These are phyloP conservation scores for Siphonodentalium dalli DNA, from an alignment of 2,888 invertebrate genomes.

Conservation along the genomic window DNA sequence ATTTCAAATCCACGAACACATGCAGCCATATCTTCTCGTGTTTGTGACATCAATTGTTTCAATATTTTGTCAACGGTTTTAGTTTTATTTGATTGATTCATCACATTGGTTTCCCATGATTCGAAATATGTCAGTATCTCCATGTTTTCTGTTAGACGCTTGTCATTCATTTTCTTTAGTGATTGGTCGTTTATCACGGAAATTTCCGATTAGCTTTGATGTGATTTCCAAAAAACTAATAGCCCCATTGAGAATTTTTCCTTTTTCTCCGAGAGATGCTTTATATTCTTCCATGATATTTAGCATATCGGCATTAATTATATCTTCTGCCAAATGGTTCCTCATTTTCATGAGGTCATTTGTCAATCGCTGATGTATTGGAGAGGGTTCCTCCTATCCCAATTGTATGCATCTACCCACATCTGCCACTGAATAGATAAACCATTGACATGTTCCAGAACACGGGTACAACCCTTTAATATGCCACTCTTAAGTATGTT, in stretches of 20 bases:
- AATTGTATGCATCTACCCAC: constrained; percentile 25
- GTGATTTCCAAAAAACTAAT: constrained; percentile 19
- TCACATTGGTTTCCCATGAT: too few relatives aligned
- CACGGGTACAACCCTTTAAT: not conserved
- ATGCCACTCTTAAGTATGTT: constrained; percentile 24
- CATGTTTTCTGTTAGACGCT: too few relatives aligned
- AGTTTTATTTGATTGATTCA: too few relatives aligned
- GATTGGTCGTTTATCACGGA: constrained; percentile 17
- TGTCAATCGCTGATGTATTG: constrained; percentile 25
- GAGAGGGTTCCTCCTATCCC: constrained; percentile 25
- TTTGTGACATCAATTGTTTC: too few relatives aligned
- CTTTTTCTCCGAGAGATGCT: constrained; percentile 14
- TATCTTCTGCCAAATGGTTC: constrained; percentile 33
- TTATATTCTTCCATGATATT: constrained; percentile 19
- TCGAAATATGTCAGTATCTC: too few relatives aligned
- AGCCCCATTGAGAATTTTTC: constrained; percentile 12
- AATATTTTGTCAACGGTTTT: too few relatives aligned
- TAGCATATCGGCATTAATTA: constrained; percentile 23
- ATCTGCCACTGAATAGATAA: constrained; percentile 23
- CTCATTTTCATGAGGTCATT: constrained; percentile 28
- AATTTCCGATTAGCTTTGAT: constrained; percentile 11
- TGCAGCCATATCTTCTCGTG: too few relatives aligned
- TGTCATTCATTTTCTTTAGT: not conserved
- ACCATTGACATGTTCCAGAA: constrained; percentile 10
- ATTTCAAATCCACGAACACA: too few relatives aligned